These are phyloP conservation scores for Chaenocephalus aceratus DNA, from an alignment of 2,113 vertebrate species.

Conservation along the genomic window DNA sequence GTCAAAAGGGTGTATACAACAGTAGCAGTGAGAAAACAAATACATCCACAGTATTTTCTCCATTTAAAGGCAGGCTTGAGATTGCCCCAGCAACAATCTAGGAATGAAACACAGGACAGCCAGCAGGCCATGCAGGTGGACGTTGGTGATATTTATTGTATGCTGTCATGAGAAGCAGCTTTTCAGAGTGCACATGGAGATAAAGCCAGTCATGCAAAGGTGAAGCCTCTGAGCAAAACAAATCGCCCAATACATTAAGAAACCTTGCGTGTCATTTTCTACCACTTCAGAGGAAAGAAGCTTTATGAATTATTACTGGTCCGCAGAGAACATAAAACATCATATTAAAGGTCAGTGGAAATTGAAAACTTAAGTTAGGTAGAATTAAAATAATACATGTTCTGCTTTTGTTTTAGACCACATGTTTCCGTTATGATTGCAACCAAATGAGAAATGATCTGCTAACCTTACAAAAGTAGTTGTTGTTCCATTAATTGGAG, in stretches of 20 bases:
- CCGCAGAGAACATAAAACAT: constrained; percentile 1
- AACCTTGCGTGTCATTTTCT: constrained; percentile 30
- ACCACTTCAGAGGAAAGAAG: constrained; percentile 30
- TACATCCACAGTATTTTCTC: background rate
- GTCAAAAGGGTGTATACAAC: constrained; percentile 1
- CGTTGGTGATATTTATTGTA: constrained; percentile 24
- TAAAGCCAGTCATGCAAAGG: constrained; percentile 35
- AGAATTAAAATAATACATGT: constrained; percentile 32
- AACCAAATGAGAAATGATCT: no score
- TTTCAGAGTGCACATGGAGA: constrained; percentile 38
- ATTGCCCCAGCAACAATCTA: background rate
- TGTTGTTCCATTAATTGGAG: background rate
- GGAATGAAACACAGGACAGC: constrained; percentile 6
- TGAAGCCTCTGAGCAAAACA: constrained; percentile 34
- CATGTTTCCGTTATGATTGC: no score
- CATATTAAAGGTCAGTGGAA: constrained; percentile 48
- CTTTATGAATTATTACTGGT: constrained; percentile 55
- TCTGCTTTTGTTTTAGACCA: no score
- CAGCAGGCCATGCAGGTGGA: constrained; percentile 5
- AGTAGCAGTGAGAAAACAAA: background rate
- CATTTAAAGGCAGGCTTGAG: background rate
- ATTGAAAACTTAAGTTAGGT: constrained; percentile 54
- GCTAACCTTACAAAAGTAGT: background rate
- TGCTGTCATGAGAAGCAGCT: constrained; percentile 8
- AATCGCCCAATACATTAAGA: constrained; percentile 16